Conservation (phyloP, 2,113 vertebrate genomes). For the Jacana jacana region DNA sequence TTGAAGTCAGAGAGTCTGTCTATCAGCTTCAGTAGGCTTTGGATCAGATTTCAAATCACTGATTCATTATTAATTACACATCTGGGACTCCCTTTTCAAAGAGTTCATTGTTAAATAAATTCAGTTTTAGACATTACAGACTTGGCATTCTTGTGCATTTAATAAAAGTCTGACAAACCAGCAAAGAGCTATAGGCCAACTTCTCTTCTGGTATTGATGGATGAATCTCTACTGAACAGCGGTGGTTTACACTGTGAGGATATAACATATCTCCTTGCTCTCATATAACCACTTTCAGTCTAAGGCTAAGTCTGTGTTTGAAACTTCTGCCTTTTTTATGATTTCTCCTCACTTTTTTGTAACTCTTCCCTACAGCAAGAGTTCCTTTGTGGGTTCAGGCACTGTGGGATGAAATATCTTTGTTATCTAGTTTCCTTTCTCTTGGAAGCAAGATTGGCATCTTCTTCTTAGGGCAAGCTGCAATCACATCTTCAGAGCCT, state of each 20-base stretch:
- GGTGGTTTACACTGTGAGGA: slow-evolving; percentile 7
- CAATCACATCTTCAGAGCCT: background rate
- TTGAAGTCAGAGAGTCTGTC: slow-evolving; percentile 56
- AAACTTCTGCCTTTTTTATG: background rate
- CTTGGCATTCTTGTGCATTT: slow-evolving; percentile 54
- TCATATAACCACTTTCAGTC: background rate
- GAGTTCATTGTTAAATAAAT: slow-evolving; percentile 66
- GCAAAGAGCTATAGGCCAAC: slow-evolving; percentile 38
- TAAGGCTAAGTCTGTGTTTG: background rate
- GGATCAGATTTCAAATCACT: slow-evolving; percentile 61
- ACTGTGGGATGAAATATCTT: background rate
- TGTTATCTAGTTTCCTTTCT: background rate
- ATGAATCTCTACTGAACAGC: slow-evolving; percentile 41
- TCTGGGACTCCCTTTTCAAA: slow-evolving; percentile 64
- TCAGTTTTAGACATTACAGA: slow-evolving; percentile 54
- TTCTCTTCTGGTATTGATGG: slow-evolving; percentile 43
- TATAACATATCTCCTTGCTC: background rate
- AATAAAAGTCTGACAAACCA: slow-evolving; percentile 56
- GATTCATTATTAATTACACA: slow-evolving; percentile 67
- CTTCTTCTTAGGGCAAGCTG: background rate
- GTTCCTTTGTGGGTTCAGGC: background rate
- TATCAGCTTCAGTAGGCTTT: slow-evolving; percentile 59
- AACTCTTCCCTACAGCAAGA: background rate
- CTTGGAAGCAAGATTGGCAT: background rate
- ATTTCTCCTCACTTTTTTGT: background rate